These are phyloP conservation scores for Melanostoma mellinum DNA, from an alignment of 2,888 invertebrate species.

Conservation along the genomic window DNA sequence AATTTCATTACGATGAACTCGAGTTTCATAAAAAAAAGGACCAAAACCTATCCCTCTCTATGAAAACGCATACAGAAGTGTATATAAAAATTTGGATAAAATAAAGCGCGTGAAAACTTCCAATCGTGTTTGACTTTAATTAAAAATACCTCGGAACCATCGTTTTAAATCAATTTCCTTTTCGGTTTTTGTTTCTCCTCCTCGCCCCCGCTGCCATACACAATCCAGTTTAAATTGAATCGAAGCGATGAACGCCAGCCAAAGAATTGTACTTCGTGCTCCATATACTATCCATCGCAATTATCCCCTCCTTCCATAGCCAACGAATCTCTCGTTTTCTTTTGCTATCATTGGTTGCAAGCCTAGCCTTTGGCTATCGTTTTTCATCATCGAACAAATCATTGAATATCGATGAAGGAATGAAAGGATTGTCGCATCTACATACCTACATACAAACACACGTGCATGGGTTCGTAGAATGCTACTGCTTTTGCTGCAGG, in stretches of 20 bases:
- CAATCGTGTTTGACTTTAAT: constrained; percentile 63
- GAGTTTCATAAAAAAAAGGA: neutral
- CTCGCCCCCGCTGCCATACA: neutral
- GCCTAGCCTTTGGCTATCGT: constrained; percentile 70
- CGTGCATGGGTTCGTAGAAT: constrained; percentile 49
- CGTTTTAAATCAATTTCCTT: constrained; percentile 70
- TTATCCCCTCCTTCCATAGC: neutral
- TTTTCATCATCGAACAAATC: constrained; percentile 70
- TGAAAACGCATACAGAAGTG: constrained; percentile 15
- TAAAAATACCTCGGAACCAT: constrained; percentile 72
- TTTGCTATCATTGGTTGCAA: constrained; percentile 31
- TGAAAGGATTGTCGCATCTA: constrained; percentile 68
- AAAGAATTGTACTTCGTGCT: constrained; percentile 55
- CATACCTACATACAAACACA: constrained; percentile 12
- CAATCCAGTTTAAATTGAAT: constrained; percentile 67
- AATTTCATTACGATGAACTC: neutral
- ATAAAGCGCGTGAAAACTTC: constrained; percentile 46
- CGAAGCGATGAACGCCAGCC: constrained; percentile 62
- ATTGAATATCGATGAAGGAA: constrained; percentile 71
- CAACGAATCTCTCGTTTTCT: neutral
- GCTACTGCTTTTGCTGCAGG: constrained; percentile 55
- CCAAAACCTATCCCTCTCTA: neutral
- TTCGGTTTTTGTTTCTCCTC: constrained; percentile 35
- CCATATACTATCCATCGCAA: constrained; percentile 34
- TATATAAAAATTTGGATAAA: constrained; percentile 57